Percentiles rank a stretch among this genome's conserved stretches.
phyloP scores from a whole-genome alignment of 2,888 invertebrate species.

The Allacma fusca region DNA sequence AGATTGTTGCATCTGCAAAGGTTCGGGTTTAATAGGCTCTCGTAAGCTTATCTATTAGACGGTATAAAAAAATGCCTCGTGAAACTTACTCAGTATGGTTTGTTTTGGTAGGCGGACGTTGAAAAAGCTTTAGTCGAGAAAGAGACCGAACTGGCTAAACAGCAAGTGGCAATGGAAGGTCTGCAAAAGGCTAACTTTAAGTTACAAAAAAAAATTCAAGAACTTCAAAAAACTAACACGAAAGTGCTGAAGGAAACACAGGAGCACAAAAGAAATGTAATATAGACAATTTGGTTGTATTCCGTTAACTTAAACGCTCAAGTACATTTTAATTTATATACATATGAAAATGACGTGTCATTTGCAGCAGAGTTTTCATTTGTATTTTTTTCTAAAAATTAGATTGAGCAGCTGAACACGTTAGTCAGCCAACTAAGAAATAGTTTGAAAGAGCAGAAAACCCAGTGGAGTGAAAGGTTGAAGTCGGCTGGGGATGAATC shows the following conservation, averaged over 20 bases:
- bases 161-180: constrained; percentile 7
- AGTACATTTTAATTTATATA: too few relatives aligned
- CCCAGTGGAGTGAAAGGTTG: constrained; percentile 48
- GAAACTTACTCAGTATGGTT: neutral
- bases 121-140: constrained; percentile 48
- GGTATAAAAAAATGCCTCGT: too few relatives aligned
- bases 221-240: constrained; percentile 46
- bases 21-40: too few relatives aligned
- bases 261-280: constrained; percentile 45
- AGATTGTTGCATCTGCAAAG: constrained; percentile 37
- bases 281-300: too few relatives aligned
- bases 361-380: too few relatives aligned
- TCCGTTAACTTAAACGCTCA: too few relatives aligned
- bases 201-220: constrained; percentile 49
- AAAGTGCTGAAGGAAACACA: constrained; percentile 48
- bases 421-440: constrained; percentile 45
- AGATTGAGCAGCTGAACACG: constrained; percentile 52
- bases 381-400: neutral
- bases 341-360: too few relatives aligned
- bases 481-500: constrained; percentile 44
- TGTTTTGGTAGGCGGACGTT: constrained; percentile 25
- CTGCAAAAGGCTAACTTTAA: constrained; percentile 20
- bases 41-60: too few relatives aligned
- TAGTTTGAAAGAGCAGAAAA: constrained; percentile 49
- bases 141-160: constrained; percentile 44